Percentiles rank a stretch among this genome's conserved stretches.
These are phyloP conservation scores for Drosophila heteroneura DNA, from an alignment of 2,888 invertebrate genomes.

Conservation along the genomic window DNA sequence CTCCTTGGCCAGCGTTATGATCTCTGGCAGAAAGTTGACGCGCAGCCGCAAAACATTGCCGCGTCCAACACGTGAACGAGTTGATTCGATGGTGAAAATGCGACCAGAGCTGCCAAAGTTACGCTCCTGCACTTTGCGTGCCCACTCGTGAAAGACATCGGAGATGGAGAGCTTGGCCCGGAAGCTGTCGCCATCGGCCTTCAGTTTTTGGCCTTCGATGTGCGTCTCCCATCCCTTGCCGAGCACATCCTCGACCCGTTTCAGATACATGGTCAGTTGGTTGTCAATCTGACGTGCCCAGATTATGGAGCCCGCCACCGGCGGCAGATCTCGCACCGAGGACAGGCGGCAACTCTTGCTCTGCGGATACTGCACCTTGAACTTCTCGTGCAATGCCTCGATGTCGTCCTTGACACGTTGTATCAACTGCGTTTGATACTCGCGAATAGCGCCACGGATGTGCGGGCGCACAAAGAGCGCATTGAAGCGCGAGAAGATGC, in stretches of 20 bases:
- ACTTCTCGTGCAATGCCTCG: conserved; percentile 98
- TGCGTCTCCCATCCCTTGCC: conserved; percentile 99
- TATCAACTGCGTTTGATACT: conserved; percentile 99
- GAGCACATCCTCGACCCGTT: conserved; percentile 98
- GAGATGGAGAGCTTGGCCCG: conserved; percentile 97
- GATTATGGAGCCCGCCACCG: conserved; percentile 98
- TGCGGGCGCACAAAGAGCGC: conserved; percentile 99
- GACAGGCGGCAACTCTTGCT: conserved; percentile 97
- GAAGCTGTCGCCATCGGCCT: conserved; percentile 99
- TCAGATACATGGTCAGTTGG: conserved; percentile 97
- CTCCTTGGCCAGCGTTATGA: conserved; percentile 99
- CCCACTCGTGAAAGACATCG: conserved; percentile 99
- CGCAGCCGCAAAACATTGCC: conserved; percentile 94
- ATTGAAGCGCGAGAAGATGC: conserved; percentile 99
- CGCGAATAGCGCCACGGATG: conserved; percentile 99
- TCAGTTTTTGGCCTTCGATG: conserved; percentile 98
- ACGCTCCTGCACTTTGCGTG: conserved; percentile 95
- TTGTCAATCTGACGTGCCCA: conserved; percentile 99
- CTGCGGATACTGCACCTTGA: conserved; percentile 98
- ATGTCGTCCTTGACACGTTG: conserved; percentile 99
- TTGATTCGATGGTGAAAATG: conserved; percentile 96
- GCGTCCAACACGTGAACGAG: conserved; percentile 90
- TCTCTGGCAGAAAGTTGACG: conserved; percentile 98
- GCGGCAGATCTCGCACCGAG: conserved; percentile 96
- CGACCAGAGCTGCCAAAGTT: conserved; percentile 97